Conservation (phyloP, 2,797 vertebrate genomes). For the Arrhamphus sclerolepis region DNA sequence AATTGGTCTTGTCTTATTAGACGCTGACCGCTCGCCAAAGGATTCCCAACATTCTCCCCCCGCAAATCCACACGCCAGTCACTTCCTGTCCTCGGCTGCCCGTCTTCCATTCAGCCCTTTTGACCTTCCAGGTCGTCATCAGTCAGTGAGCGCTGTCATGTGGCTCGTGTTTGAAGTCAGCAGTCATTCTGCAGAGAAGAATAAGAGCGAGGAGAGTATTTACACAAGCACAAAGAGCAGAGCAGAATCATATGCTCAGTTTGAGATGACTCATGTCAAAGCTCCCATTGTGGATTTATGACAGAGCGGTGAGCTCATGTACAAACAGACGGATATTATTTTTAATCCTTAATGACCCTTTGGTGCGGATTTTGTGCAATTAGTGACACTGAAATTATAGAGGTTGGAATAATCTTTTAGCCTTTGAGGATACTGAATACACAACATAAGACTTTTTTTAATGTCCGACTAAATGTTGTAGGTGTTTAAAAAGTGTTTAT, state of each 20-base stretch:
- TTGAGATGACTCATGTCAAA: constrained; percentile 13
- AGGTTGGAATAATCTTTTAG: too few species aligned
- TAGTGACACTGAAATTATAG: too few species aligned
- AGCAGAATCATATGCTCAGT: background rate
- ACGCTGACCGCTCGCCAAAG: constrained; percentile 56
- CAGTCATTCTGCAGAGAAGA: constrained; percentile 1
- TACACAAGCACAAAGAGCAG: constrained; percentile 23
- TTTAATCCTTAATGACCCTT: too few species aligned
- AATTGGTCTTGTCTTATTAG: constrained; percentile 70
- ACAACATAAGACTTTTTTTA: too few species aligned
- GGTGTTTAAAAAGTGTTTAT: too few species aligned
- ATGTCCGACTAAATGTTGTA: too few species aligned
- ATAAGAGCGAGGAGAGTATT: constrained; percentile 5
- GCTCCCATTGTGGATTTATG: background rate
- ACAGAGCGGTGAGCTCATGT: background rate
- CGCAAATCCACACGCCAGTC: constrained; percentile 5
- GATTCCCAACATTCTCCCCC: constrained; percentile 46
- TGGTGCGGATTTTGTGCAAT: too few species aligned
- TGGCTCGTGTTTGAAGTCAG: constrained; percentile 16
- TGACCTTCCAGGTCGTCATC: constrained; percentile 28
- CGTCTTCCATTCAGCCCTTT: constrained; percentile 26
- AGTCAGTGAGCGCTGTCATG: constrained; percentile 7
- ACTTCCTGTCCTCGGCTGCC: constrained; percentile 36
- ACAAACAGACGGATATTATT: background rate
- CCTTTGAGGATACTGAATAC: too few species aligned